Conservation (phyloP, 2,113 vertebrate species). For the Bujurquina vittata region DNA sequence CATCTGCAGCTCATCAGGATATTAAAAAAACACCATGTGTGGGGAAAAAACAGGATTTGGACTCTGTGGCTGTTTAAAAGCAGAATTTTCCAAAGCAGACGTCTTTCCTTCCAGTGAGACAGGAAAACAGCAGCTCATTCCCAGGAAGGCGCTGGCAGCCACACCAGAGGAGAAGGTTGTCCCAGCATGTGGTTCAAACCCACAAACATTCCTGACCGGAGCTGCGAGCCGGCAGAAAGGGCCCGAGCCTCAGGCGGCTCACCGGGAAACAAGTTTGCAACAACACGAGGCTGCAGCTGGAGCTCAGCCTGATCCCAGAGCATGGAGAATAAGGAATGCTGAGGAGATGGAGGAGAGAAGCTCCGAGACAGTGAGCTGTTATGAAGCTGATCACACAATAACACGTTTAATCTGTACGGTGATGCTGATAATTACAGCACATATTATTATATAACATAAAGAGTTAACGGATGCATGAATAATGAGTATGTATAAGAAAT, state of each 20-base stretch:
- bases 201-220: not conserved
- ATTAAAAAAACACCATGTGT: too few relatives aligned
- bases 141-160: too few relatives aligned
- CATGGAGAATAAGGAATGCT: not conserved
- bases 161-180: too few relatives aligned
- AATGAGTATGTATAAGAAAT: not conserved
- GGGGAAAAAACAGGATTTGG: too few relatives aligned
- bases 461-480: not conserved
- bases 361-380: not conserved
- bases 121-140: too few relatives aligned
- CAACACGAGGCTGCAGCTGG: not conserved
- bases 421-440: too few relatives aligned
- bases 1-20: too few relatives aligned
- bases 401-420: not conserved
- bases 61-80: too few relatives aligned
- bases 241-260: not conserved
- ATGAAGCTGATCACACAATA: not conserved
- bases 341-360: not conserved
- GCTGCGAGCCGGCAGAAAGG: not conserved
- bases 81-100: too few relatives aligned
- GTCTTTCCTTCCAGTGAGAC: too few relatives aligned
- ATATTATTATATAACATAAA: not conserved
- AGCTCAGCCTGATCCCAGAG: too few relatives aligned
- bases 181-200: not conserved
- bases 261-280: too few relatives aligned